These are phyloP conservation scores for Meghimatium bilineatum DNA, from an alignment of 2,888 invertebrate species.

Conservation along the genomic window DNA sequence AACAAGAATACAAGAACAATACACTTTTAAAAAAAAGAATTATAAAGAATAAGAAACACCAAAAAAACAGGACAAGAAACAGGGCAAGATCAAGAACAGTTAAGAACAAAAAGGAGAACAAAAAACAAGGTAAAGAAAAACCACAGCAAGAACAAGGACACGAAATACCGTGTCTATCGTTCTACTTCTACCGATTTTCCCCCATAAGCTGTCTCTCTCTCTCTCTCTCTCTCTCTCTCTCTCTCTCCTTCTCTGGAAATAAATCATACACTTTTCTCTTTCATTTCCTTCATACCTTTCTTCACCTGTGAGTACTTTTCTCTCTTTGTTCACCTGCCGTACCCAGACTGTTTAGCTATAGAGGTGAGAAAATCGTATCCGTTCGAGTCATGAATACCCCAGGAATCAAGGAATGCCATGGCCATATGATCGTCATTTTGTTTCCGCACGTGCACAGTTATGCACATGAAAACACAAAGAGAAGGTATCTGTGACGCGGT, in stretches of 20 bases:
- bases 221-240: neutral
- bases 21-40: too few species aligned
- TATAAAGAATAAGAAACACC: neutral
- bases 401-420: neutral
- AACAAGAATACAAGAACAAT: too few species aligned
- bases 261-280: neutral
- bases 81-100: neutral
- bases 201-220: too few species aligned
- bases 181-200: neutral
- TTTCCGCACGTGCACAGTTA: neutral
- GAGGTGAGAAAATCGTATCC: neutral
- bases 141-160: neutral
- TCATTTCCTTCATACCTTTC: neutral
- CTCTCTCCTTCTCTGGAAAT: neutral
- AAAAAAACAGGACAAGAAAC: neutral
- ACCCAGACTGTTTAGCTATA: neutral
- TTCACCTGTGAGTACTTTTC: neutral
- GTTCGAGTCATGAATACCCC: neutral
- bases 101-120: neutral
- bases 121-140: neutral
- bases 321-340: too few species aligned
- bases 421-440: neutral
- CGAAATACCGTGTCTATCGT: neutral
- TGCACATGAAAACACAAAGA: neutral
- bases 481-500: neutral